Percentiles rank a stretch among this genome's conserved stretches.
phyloP scores from a whole-genome alignment of 2,888 invertebrate species.

The Conops quadrifasciatus region DNA sequence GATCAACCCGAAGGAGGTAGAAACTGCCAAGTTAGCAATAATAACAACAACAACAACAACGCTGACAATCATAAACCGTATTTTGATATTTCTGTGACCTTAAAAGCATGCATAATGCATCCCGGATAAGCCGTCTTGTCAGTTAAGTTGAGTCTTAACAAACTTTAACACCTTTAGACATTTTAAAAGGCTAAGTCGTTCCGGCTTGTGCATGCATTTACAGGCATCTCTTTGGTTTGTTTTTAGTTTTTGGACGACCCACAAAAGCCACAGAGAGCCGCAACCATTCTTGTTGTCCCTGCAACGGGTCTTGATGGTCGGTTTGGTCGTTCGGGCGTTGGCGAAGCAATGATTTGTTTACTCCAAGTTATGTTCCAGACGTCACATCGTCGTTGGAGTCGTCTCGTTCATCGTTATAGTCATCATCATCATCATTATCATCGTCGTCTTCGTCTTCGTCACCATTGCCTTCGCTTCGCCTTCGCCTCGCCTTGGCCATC shows the following conservation, averaged over 20 bases:
- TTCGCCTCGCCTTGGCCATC: not conserved
- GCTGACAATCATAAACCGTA: slow-evolving; percentile 45
- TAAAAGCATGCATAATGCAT: slow-evolving; percentile 32
- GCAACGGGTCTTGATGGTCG: not conserved
- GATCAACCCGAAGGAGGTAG: too few species aligned
- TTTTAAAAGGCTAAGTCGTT: slow-evolving; percentile 56
- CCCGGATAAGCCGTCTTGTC: slow-evolving; percentile 56
- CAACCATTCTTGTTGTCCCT: too few species aligned
- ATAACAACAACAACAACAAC: slow-evolving; percentile 26
- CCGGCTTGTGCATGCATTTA: not conserved
- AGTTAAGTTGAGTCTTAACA: slow-evolving; percentile 59
- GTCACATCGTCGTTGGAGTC: too few species aligned
- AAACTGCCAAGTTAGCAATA: slow-evolving; percentile 20
- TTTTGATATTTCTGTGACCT: slow-evolving; percentile 57
- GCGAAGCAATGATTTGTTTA: slow-evolving; percentile 28
- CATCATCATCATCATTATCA: too few species aligned
- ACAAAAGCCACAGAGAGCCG: not conserved
- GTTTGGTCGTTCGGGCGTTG: not conserved
- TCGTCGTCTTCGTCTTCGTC: too few species aligned
- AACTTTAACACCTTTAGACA: slow-evolving; percentile 63
- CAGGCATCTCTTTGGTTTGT: not conserved
- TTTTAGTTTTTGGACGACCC: not conserved
- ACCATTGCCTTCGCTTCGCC: not conserved
- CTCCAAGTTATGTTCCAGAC: slow-evolving; percentile 17
- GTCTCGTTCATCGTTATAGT: too few species aligned